Conservation (phyloP, 2,113 vertebrate genomes). For the Pseudois nayaur region DNA sequence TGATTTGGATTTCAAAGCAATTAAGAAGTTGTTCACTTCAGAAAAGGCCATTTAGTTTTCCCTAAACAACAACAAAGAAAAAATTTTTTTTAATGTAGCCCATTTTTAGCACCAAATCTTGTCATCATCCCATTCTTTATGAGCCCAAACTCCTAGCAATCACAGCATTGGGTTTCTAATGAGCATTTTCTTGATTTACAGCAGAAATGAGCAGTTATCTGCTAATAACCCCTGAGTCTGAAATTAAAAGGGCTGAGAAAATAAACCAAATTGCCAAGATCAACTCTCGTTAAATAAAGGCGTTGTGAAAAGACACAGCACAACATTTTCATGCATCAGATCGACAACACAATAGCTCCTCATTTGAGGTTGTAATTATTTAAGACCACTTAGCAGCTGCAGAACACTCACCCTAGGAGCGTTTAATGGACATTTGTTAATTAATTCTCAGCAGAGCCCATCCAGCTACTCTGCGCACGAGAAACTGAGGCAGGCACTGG, state of each 20-base stretch:
- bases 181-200: constrained; percentile 47
- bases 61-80: neutral
- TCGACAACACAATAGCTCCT: neutral
- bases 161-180: neutral
- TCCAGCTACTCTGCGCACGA: neutral
- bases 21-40: neutral
- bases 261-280: constrained; percentile 47
- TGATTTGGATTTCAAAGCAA: neutral
- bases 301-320: neutral
- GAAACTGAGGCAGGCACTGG: constrained; percentile 57
- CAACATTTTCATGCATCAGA: neutral
- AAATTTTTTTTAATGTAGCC: neutral
- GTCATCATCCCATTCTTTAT: neutral
- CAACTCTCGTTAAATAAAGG: constrained; percentile 55
- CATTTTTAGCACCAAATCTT: neutral
- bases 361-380: neutral
- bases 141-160: neutral
- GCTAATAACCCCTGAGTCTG: constrained; percentile 47
- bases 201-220: constrained; percentile 55
- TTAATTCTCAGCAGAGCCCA: neutral
- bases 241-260: constrained; percentile 50
- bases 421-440: neutral
- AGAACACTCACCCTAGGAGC: neutral
- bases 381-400: neutral
- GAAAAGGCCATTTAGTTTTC: neutral